Evolutionary conservation across 53 echinoderm and acorn worm genomes (phyloP), one percentile per base, ranked within the genome.

Genomic region (Arbacia lixula): DNA sequence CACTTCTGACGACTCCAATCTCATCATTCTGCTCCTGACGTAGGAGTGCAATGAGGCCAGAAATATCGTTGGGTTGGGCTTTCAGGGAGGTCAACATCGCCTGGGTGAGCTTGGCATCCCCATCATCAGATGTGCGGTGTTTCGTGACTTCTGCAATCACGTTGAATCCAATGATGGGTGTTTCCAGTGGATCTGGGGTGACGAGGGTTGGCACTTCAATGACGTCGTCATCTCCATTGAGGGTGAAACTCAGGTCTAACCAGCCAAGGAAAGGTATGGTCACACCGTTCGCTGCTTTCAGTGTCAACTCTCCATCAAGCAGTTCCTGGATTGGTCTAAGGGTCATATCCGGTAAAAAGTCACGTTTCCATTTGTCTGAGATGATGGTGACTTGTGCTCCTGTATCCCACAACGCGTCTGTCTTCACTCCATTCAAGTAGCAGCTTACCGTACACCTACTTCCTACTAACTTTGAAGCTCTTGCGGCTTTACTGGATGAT

Each of bases 381-480:
- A 75, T 17, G 9, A 75, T 22, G 20, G 76, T 16, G 0, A 75
- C 76, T 43, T 75, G 76, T 6, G 76, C 76, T 2, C 76, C 76
- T 4, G 51, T 71, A 12, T 63, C 63, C 63, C 37, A 68, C 28
- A 40, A 9, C 4, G 28, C 68, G 1, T 3, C 40, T 38, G 20
- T 10, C 35, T 4, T 12, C 36, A 31, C 3, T 10, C 32, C 32
- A 12, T 33, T 6, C 2, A 63, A 16, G 19, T 1, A 6, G 33
- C 63, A 63, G 3, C 14, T 63, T 4, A 63, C 28, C 0, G 32
- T 31, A 9, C 63, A 63, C 19, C 16, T 63, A 4, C 34, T 35
- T 1, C 72, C 72, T 2, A 71, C 27, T 4, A 49, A 2, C 4
- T 28, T 40, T 61, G n/a, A n/a, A n/a, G n/a, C n/a, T n/a, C n/a